Percentiles rank a stretch among this genome's conserved stretches.
Conservation (phyloP, 2,797 vertebrate species). For the Sandelia bainsii region DNA sequence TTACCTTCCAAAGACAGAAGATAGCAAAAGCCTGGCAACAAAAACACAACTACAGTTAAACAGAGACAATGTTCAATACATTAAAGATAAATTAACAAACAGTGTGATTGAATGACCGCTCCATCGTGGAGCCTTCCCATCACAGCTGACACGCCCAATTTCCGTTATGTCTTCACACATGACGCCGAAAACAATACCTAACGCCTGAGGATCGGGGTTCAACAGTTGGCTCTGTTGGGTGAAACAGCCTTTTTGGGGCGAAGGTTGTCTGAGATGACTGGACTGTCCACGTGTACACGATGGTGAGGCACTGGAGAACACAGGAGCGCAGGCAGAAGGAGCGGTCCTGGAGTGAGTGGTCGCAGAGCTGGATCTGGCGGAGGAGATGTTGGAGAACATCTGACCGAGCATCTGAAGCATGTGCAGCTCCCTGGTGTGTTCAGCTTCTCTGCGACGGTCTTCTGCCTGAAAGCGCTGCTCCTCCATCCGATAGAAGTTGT, state of each 20-base stretch:
- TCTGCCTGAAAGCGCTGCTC: slow-evolving; percentile 91
- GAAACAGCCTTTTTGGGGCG: slow-evolving; percentile 68
- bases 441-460: slow-evolving; percentile 88
- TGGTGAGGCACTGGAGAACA: slow-evolving; percentile 74
- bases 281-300: slow-evolving; percentile 70
- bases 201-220: slow-evolving; percentile 60
- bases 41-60: slow-evolving; percentile 3
- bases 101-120: background rate
- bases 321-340: slow-evolving; percentile 60
- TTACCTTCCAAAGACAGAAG: background rate
- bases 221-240: slow-evolving; percentile 59
- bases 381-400: slow-evolving; percentile 89
- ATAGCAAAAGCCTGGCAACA: background rate
- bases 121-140: slow-evolving; percentile 23
- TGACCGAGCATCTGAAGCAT: slow-evolving; percentile 94
- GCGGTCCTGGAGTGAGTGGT: slow-evolving; percentile 58
- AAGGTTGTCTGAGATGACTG: slow-evolving; percentile 72
- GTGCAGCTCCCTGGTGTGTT: slow-evolving; percentile 90
- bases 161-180: slow-evolving; percentile 28
- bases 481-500: slow-evolving; percentile 91
- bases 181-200: slow-evolving; percentile 72
- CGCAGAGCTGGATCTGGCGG: slow-evolving; percentile 71
- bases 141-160: slow-evolving; percentile 29
- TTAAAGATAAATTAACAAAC: background rate
- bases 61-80: background rate